Evolutionary conservation across 2,888 invertebrate genomes (phyloP).

Genomic region (Rotaria socialis): DNA sequence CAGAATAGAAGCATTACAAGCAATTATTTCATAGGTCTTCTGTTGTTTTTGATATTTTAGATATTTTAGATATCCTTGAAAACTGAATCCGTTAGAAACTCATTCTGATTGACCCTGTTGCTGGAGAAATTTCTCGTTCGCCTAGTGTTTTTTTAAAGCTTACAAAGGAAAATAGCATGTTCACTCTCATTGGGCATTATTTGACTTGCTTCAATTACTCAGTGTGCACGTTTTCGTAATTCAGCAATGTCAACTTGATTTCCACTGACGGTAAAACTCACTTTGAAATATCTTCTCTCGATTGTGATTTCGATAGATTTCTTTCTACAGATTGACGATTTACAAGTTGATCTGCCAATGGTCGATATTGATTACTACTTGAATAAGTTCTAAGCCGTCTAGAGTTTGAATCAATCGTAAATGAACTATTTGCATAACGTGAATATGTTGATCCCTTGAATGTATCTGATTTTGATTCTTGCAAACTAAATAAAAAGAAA

Average conservation of each 20-base stretch:
- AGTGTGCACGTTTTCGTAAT: neutral
- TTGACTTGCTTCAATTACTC: neutral
- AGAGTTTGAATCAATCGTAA: neutral
- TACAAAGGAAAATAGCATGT: no score
- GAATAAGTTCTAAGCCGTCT: neutral
- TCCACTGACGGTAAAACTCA: neutral
- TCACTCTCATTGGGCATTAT: neutral
- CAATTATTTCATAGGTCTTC: no score
- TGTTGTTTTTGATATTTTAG: no score
- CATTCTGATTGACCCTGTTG: no score
- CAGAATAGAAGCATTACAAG: no score
- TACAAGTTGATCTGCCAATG: neutral
- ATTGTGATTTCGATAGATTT: neutral
- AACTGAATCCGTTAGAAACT: no score
- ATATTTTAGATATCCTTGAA: no score
- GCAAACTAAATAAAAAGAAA: neutral
- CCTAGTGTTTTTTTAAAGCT: no score
- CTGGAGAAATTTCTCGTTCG: no score
- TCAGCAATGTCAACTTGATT: no score
- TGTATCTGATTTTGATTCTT: neutral
- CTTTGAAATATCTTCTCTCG: slow-evolving; percentile 1
- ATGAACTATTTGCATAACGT: neutral
- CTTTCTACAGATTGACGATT: neutral
- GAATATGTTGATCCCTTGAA: neutral
- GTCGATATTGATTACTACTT: neutral